Base-by-base conservation (phyloP, 2,888 invertebrate genomes). In the Pandemis heparana region DNA sequence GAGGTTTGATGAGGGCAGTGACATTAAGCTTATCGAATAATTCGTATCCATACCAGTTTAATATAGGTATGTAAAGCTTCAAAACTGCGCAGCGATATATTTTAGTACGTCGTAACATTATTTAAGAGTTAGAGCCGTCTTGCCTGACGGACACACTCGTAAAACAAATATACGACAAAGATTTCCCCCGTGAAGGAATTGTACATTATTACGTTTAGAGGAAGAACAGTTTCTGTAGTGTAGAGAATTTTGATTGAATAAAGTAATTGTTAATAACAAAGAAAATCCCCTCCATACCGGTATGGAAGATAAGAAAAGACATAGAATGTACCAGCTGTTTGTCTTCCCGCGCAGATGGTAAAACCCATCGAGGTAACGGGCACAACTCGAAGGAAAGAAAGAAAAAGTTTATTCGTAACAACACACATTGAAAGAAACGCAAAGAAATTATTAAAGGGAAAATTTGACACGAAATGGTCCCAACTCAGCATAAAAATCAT, bases 111-210 rank as follows among this genome's bases (percentile, higher is more conserved):
- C 63, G 46, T 64, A 64, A 64, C 46, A 32, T 64, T 64, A 46
- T 32, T 64, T 64, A 64, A 32, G 32, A 64, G 63, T 14, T 64
- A 64, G 14, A 46, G 46, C 41, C 23, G 41, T 64, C 43, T 32
- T 38, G 23, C 62, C 62, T 43, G 62, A 48, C 48, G 64, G 46
- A 64, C 48, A 16, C 18, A 62, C 43, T 62, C 62, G 64, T 64
- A 64, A 64, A 64, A 64, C 64, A 48, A 48, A 64, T 64, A n/a
- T 32, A 64, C 64, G 46, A 64, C 46, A 64, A 62, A 62, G 62
- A 46, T 64, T 64, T 64, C 64, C 64, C 63, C 46, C n/a, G 48
- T 48, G 64, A n/a, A 48, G 9, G 12, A 23, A 23, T 10, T 12
- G 56, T 18, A 5, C n/a, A n/a, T 5, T 23, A n/a, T 5, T 56